Base-by-base conservation (phyloP, 2,113 vertebrate species). In the Zeus faber region DNA sequence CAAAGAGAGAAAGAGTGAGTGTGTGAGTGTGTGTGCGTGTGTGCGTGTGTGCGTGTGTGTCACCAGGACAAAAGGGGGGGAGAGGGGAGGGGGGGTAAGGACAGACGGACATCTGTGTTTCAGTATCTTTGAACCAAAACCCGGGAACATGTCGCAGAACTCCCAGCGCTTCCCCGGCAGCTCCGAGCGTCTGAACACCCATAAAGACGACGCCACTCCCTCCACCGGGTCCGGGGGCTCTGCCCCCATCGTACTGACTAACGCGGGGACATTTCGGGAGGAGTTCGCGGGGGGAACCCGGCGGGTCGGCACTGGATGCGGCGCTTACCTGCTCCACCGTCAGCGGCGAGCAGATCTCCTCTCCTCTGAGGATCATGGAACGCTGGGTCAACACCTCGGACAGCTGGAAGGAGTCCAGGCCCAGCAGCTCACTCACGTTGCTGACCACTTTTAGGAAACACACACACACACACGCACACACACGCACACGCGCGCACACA, bases 311-410 rank as follows among this genome's bases (percentile, higher is more conserved):
- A 44, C 25, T 18, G 27, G 39, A 49, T 55, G 48, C 37, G 54
- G 60, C 33, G 43, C 25, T 58, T 86, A 95, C 94, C 92, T 96
- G 94, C 71, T 96, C 93, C 58, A 94, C 89, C 5, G 93, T 94
- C 21, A 96, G 93, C 6, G 94, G 93, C 2, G 93, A 95, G 82
- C 93, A 94, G 79, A 96, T 96, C 85, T 95, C 93, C 69, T 96
- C 94, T 56, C 94, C 94, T 53, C 94, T 85, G 39, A 96, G 90
- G 80, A 96, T 95, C 91, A 96, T 95, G 73, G 94, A 96, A 67
- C 93, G 90, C 49, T 95, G 94, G 1, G 94, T 96, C 79, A 96
- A 87, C 59, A 96, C 93, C 79, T 96, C 94, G 0, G 93, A 94
- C 41, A 96, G 74, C 83, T 95, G 94, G 74, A 94, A 95, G 35